These are phyloP conservation scores for Mythimna pallens DNA, from an alignment of 2,888 invertebrate species.

Conservation along the genomic window DNA sequence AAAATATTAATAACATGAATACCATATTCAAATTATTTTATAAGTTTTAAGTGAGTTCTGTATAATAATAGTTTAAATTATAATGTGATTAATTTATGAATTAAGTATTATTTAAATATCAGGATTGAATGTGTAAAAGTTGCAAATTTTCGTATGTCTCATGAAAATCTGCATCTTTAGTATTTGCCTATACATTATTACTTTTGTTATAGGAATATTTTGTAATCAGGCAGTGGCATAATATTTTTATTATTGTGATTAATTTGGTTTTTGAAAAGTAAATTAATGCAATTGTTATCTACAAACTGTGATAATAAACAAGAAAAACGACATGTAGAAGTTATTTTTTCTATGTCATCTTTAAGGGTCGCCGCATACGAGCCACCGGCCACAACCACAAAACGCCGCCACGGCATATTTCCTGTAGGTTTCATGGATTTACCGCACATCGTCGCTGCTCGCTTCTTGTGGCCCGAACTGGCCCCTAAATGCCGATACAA, in stretches of 20 bases:
- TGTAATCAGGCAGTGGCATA: slow-evolving; percentile 50
- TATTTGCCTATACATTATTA: slow-evolving; percentile 47
- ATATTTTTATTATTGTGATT: slow-evolving; percentile 56
- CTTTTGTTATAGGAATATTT: slow-evolving; percentile 48
- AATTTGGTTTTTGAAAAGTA: slow-evolving; percentile 51
- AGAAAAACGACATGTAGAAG: slow-evolving; percentile 62
- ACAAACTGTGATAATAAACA: slow-evolving; percentile 81
- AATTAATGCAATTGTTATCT: slow-evolving; percentile 70
- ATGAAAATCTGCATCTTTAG: slow-evolving; percentile 81
- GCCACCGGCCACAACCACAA: no score
- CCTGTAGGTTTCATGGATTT: no score
- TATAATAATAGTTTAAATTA: slow-evolving; percentile 55
- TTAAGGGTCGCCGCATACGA: no score
- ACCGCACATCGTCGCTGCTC: no score
- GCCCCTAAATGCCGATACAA: no score
- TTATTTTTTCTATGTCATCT: slow-evolving; percentile 7
- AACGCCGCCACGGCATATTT: no score
- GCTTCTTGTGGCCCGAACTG: no score
- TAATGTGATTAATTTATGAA: slow-evolving; percentile 57
- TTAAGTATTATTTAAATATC: slow-evolving; percentile 52
- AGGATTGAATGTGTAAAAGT: slow-evolving; percentile 64
- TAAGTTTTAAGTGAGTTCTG: slow-evolving; percentile 44
- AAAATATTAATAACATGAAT: slow-evolving; percentile 44
- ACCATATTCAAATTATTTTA: slow-evolving; percentile 54
- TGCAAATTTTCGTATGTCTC: slow-evolving; percentile 77